Evolutionary conservation across 2,888 invertebrate species (phyloP).

Genomic region (Eulithis prunata): DNA sequence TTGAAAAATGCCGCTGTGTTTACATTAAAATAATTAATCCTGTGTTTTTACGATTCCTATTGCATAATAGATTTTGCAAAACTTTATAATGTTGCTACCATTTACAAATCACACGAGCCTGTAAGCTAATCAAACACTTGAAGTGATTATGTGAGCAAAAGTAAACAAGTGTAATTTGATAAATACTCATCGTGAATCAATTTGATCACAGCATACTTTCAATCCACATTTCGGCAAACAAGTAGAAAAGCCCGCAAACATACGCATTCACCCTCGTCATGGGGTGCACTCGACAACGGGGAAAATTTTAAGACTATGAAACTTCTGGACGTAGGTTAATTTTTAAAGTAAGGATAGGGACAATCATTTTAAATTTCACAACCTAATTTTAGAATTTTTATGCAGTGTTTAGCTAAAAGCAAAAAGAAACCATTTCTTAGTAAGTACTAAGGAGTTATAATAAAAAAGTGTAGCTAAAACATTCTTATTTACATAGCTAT

Average conservation of each 20-base stretch:
- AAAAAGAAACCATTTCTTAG: too few species aligned
- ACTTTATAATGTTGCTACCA: too few species aligned
- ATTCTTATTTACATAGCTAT: too few species aligned
- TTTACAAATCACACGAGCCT: background rate
- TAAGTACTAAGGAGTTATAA: too few species aligned
- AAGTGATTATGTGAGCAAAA: constrained; percentile 11
- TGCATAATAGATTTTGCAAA: too few species aligned
- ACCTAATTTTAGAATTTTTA: too few species aligned
- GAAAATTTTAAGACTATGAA: constrained; percentile 7
- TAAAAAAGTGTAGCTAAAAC: too few species aligned
- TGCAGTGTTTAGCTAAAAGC: too few species aligned
- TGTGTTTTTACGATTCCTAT: too few species aligned
- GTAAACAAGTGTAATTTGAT: constrained; percentile 27
- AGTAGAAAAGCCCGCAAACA: constrained; percentile 39
- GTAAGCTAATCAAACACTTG: background rate
- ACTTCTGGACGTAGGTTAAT: background rate
- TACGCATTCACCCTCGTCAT: constrained; percentile 39
- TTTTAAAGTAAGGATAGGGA: background rate
- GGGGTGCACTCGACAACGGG: constrained; percentile 30
- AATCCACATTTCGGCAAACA: constrained; percentile 33
- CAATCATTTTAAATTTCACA: background rate
- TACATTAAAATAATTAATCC: too few species aligned
- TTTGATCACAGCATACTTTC: constrained; percentile 32
- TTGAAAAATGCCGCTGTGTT: too few species aligned
- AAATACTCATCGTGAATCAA: constrained; percentile 28